These are phyloP conservation scores for Himalopsyche japonica DNA, from an alignment of 2,888 invertebrate species.

Conservation along the genomic window DNA sequence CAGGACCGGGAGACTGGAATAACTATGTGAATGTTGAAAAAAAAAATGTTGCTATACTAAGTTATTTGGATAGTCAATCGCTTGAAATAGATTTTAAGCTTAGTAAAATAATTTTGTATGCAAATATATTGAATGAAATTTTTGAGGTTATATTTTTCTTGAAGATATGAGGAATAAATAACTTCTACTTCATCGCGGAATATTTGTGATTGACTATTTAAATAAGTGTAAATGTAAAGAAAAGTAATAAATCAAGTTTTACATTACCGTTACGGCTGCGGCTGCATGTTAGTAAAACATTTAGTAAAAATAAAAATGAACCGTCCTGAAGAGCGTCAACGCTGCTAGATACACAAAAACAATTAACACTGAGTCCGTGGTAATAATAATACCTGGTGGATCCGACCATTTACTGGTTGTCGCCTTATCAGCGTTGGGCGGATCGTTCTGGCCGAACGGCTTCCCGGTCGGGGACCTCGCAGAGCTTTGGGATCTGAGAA, in stretches of 20 bases:
- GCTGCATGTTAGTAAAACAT: not conserved
- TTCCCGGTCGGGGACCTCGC: slow-evolving; percentile 22
- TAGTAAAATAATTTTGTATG: no score
- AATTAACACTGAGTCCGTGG: not conserved
- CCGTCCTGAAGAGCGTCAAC: not conserved
- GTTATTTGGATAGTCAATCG: not conserved
- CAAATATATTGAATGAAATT: no score
- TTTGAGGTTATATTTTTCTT: no score
- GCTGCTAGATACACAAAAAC: not conserved
- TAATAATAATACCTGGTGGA: slow-evolving; percentile 32
- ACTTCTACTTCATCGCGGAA: no score
- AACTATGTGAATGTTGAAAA: not conserved
- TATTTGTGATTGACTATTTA: not conserved
- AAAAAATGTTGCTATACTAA: not conserved
- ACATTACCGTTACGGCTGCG: not conserved
- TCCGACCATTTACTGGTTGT: slow-evolving; percentile 37
- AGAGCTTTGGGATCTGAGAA: slow-evolving; percentile 35
- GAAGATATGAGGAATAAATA: no score
- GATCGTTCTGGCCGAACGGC: slow-evolving; percentile 17
- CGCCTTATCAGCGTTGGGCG: slow-evolving; percentile 28
- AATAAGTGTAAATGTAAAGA: not conserved
- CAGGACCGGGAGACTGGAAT: not conserved
- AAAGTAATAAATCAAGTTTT: not conserved
- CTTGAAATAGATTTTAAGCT: no score
- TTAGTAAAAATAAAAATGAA: not conserved